Percentiles rank a stretch among this genome's conserved stretches.
These are phyloP conservation scores for Chlamydotis undulata DNA, from an alignment of 2,113 vertebrate species.

Conservation along the genomic window DNA sequence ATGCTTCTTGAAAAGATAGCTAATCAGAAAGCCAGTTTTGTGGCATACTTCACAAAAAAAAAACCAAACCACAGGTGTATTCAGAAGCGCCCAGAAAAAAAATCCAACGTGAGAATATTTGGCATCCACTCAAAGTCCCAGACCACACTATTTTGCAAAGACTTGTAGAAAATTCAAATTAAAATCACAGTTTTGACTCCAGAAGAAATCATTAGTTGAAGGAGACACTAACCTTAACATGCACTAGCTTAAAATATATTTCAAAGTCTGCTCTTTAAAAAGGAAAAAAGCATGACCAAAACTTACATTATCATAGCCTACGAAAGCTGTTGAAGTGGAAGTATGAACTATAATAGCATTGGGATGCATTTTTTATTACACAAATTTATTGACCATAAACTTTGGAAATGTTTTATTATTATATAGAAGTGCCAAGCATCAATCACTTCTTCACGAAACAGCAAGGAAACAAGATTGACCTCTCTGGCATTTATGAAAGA, in stretches of 20 bases:
- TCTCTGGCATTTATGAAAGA: background rate
- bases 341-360: background rate
- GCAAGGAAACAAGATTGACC: constrained; percentile 2
- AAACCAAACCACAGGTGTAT: background rate
- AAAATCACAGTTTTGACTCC: background rate
- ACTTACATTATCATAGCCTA: constrained; percentile 15
- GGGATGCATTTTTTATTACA: constrained; percentile 42
- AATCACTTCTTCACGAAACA: constrained; percentile 3
- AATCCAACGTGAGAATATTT: background rate
- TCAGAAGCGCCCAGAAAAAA: background rate
- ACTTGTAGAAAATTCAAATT: background rate
- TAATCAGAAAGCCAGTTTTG: background rate
- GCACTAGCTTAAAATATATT: background rate
- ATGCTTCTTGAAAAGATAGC: background rate
- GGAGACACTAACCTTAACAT: constrained; percentile 17
- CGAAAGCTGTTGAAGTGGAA: background rate
- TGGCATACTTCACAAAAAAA: background rate
- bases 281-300: background rate
- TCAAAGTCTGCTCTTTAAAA: background rate
- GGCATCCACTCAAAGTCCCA: background rate
- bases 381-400: constrained; percentile 45
- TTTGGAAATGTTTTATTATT: constrained; percentile 48
- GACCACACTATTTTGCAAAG: background rate
- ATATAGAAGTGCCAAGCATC: constrained; percentile 1
- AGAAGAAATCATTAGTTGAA: background rate